phyloP scores from a whole-genome alignment of 2,888 invertebrate species.

The Microplitis manilae region DNA sequence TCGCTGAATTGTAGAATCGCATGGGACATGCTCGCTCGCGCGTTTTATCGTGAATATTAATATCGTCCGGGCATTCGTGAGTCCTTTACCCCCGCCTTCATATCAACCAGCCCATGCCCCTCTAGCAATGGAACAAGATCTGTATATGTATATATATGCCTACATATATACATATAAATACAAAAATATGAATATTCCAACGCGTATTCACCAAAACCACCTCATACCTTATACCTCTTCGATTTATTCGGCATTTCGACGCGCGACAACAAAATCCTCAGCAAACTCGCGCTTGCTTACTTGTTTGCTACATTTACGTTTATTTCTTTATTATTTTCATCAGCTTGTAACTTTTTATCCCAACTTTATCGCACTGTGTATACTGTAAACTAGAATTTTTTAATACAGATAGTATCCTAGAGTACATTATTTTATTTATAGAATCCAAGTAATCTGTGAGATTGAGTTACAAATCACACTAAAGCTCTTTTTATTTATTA shows the following conservation, averaged over 20 bases:
- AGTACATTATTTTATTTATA: not conserved
- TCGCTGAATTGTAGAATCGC: constrained; percentile 41
- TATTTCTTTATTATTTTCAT: not conserved
- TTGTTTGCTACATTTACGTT: not conserved
- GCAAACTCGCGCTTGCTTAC: not conserved
- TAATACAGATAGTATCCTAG: not conserved
- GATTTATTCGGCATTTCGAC: constrained; percentile 14
- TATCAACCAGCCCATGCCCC: not conserved
- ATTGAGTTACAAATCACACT: constrained; percentile 1
- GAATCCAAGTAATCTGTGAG: not conserved
- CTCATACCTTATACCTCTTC: constrained; percentile 4
- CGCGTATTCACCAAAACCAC: constrained; percentile 7
- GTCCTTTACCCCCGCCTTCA: constrained; percentile 11
- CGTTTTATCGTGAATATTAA: constrained; percentile 49
- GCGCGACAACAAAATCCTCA: not conserved
- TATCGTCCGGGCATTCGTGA: constrained; percentile 33
- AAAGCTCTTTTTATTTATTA: not conserved
- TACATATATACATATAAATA: not conserved
- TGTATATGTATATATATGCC: not conserved
- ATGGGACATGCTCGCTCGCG: constrained; percentile 40
- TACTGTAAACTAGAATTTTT: not conserved
- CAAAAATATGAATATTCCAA: constrained; percentile 16
- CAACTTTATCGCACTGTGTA: not conserved
- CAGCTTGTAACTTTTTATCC: not conserved
- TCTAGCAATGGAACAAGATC: constrained; percentile 10